These are phyloP conservation scores for Manis javanica DNA, from an alignment of 2,797 vertebrate species.

Conservation along the genomic window DNA sequence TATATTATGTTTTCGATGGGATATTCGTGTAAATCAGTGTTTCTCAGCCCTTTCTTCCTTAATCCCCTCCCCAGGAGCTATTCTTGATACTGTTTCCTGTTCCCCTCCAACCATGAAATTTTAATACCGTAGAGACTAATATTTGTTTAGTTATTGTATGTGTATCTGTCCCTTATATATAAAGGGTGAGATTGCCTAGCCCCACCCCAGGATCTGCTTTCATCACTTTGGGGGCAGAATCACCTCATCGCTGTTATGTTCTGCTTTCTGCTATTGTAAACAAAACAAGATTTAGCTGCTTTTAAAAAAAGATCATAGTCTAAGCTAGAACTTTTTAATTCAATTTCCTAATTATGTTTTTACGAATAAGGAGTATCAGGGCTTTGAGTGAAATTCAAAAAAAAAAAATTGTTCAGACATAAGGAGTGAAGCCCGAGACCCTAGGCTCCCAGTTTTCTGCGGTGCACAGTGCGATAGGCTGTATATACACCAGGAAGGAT, in stretches of 20 bases:
- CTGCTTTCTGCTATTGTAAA: neutral
- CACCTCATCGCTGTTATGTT: neutral
- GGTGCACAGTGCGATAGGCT: neutral
- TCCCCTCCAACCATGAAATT: neutral
- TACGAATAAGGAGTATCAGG: neutral
- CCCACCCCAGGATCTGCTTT: neutral
- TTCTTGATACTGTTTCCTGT: neutral
- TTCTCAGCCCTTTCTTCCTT: neutral
- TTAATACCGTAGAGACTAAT: neutral
- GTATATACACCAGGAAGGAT: neutral
- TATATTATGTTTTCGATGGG: neutral
- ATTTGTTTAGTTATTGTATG: neutral
- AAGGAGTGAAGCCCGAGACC: neutral
- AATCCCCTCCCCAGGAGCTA: neutral
- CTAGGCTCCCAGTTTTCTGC: neutral
- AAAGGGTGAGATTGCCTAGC: neutral
- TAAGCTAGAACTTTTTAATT: conserved; percentile 1
- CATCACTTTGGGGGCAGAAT: neutral
- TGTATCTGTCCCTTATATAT: neutral
- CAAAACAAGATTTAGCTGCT: neutral
- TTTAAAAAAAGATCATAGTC: neutral
- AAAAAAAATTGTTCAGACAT: neutral
- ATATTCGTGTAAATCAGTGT: neutral
- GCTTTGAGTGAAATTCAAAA: neutral
- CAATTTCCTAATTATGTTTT: conserved; percentile 22